Conservation (phyloP, 2,888 invertebrate species). For the Andrena bicolor region DNA sequence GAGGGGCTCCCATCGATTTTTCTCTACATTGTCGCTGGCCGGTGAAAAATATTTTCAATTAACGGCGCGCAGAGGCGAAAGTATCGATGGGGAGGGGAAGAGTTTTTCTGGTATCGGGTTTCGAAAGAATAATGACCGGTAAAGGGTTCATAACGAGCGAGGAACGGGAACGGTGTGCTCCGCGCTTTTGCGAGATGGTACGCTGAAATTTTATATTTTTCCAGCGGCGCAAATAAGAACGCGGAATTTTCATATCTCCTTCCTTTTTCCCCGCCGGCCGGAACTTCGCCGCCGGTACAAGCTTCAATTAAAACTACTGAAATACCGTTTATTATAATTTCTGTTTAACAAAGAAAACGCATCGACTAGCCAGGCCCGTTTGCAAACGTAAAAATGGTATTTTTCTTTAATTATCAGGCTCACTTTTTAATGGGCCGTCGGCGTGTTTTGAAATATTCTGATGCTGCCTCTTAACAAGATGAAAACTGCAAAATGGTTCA, state of each 20-base stretch:
- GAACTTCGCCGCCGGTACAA: slow-evolving; percentile 16
- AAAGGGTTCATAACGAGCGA: slow-evolving; percentile 64
- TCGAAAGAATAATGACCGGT: slow-evolving; percentile 70
- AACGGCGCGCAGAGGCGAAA: slow-evolving; percentile 45
- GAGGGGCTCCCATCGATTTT: slow-evolving; percentile 30
- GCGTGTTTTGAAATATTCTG: slow-evolving; percentile 29
- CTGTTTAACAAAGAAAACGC: slow-evolving; percentile 36
- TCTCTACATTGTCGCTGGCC: slow-evolving; percentile 36
- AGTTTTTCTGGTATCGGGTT: slow-evolving; percentile 66
- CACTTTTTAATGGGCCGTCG: slow-evolving; percentile 29
- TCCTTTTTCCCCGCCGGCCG: slow-evolving; percentile 8
- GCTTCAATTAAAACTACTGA: slow-evolving; percentile 56
- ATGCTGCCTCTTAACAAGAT: slow-evolving; percentile 35
- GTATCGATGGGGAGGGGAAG: slow-evolving; percentile 50
- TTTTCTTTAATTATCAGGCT: slow-evolving; percentile 52
- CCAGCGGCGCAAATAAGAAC: slow-evolving; percentile 64
- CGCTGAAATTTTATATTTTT: slow-evolving; percentile 70
- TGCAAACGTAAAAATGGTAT: slow-evolving; percentile 41
- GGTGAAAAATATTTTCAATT: slow-evolving; percentile 66
- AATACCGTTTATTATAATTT: slow-evolving; percentile 61
- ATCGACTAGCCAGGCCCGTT: slow-evolving; percentile 32
- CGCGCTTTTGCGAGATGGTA: slow-evolving; percentile 61
- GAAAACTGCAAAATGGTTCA: not conserved
- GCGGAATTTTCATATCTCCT: slow-evolving; percentile 57
- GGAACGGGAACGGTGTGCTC: slow-evolving; percentile 58